These are phyloP conservation scores for Dryobota labecula DNA, from an alignment of 2,888 invertebrate species.

Conservation along the genomic window DNA sequence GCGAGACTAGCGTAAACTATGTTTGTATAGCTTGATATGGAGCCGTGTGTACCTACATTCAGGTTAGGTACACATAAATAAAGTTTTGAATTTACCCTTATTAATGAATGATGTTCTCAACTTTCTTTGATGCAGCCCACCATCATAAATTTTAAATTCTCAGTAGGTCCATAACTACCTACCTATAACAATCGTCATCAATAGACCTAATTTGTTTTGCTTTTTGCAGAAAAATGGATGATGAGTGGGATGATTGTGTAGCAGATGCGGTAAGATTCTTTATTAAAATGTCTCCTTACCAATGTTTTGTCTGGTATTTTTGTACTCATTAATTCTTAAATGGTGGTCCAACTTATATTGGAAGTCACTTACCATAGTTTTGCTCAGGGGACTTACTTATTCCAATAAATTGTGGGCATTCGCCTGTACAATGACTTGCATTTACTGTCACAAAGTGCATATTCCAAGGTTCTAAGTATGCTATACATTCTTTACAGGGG, in stretches of 20 bases:
- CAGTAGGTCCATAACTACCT: no score
- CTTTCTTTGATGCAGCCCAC: no score
- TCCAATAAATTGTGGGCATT: background rate
- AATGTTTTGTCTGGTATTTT: background rate
- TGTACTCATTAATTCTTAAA: background rate
- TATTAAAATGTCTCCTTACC: background rate
- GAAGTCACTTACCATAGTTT: background rate
- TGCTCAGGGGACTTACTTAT: background rate
- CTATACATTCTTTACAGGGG: slow-evolving; percentile 65
- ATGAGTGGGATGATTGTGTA: slow-evolving; percentile 89
- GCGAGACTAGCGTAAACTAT: no score
- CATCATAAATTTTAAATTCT: background rate
- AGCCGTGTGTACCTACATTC: background rate
- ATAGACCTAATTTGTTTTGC: background rate
- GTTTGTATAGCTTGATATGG: no score
- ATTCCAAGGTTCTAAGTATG: background rate
- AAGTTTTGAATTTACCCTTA: background rate
- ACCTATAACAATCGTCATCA: background rate
- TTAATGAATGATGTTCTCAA: background rate
- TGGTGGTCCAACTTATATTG: background rate
- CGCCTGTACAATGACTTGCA: background rate
- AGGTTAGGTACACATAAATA: background rate
- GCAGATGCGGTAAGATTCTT: slow-evolving; percentile 76
- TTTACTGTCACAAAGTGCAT: background rate
- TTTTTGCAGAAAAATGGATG: slow-evolving; percentile 85